Conservation (phyloP, 2,113 vertebrate species). For the Uropsilus gracilis region DNA sequence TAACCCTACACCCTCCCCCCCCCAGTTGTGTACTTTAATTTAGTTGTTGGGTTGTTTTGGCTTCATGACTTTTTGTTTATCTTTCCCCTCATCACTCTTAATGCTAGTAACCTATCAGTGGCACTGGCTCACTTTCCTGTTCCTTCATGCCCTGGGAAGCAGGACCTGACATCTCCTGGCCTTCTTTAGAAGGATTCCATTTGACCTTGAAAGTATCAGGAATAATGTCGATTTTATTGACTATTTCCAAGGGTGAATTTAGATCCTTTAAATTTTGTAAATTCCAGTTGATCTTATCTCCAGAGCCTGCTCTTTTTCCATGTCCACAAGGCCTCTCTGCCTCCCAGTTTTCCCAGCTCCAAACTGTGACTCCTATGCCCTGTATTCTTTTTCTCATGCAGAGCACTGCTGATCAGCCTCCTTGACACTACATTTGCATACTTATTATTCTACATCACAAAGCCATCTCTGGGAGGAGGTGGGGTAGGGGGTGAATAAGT, state of each 20-base stretch:
- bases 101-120: not conserved
- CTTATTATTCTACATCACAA: not conserved
- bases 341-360: not conserved
- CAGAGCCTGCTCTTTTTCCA: too few relatives aligned
- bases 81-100: not conserved
- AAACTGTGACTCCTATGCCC: not conserved
- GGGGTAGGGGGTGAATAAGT: too few relatives aligned
- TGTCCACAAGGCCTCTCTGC: not conserved
- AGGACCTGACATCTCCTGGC: not conserved
- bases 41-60: too few relatives aligned
- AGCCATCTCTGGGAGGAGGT: not conserved
- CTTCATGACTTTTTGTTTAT: too few relatives aligned
- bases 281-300: not conserved
- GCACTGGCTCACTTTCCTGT: not conserved
- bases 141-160: not conserved
- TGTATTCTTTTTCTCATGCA: constrained; percentile 58
- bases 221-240: not conserved
- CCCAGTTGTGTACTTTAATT: too few relatives aligned
- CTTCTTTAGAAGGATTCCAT: not conserved
- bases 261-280: fast-evolving
- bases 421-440: constrained; percentile 23
- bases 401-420: not conserved
- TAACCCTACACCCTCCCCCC: too few relatives aligned
- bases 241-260: not conserved
- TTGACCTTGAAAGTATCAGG: not conserved